Conservation (phyloP, 2,113 vertebrate genomes). For the Erinaceus europaeus region DNA sequence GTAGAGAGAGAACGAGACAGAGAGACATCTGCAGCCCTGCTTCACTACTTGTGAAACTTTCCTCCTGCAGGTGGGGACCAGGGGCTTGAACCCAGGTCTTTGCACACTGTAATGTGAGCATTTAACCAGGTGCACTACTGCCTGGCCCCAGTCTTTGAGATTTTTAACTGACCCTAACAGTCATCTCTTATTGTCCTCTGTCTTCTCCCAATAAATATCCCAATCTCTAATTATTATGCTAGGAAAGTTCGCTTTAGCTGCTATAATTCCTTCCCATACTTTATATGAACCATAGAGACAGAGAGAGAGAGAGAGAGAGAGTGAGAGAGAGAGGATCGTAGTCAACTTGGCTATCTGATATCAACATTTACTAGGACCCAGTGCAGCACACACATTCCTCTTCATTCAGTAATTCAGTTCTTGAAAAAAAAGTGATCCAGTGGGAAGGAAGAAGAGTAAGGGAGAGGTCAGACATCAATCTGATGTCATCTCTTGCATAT, state of each 20-base stretch:
- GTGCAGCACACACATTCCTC: background rate
- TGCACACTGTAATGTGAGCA: no score
- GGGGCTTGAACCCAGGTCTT: no score
- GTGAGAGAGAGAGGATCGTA: background rate
- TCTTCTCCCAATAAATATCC: background rate
- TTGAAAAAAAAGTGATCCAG: background rate
- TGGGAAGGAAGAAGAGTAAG: background rate
- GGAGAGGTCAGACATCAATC: background rate
- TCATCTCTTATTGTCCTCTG: background rate
- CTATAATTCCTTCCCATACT: background rate
- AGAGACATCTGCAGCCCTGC: no score
- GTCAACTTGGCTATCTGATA: background rate
- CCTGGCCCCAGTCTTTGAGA: no score
- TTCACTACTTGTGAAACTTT: no score
- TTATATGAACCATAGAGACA: background rate
- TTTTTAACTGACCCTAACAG: no score
- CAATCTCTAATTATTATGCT: background rate
- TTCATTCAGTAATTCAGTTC: slow-evolving; percentile 1
- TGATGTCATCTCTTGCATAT: slow-evolving; percentile 33
- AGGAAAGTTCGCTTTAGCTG: background rate
- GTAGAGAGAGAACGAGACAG: no score
- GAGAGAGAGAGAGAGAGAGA: no score
- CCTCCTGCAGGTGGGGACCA: no score
- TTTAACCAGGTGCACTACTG: no score
- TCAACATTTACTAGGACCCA: background rate